Evolutionary conservation across 2,113 vertebrate genomes (phyloP).

Genomic region (Lepisosteus oculatus): DNA sequence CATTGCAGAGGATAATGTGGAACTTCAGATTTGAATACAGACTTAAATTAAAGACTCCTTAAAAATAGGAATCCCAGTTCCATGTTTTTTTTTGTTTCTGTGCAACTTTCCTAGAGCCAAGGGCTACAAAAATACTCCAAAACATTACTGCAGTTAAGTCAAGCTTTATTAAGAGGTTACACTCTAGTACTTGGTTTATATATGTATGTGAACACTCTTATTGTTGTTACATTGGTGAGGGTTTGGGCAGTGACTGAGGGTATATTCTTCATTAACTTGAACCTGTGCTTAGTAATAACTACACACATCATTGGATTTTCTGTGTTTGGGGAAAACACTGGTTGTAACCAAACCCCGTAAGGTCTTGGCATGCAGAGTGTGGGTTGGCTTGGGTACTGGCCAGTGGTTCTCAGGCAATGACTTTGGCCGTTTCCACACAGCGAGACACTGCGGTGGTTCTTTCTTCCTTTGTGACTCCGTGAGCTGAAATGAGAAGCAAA

Average conservation of each 20-base stretch:
- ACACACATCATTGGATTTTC: not conserved
- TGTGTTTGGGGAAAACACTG: not conserved
- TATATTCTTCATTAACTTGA: not conserved
- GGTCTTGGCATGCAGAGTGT: slow-evolving; percentile 6
- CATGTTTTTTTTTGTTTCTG: no score
- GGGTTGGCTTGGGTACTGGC: slow-evolving; percentile 1
- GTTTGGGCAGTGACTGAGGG: not conserved
- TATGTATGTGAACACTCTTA: slow-evolving; percentile 39
- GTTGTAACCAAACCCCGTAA: slow-evolving; percentile 6
- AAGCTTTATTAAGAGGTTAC: slow-evolving; percentile 64
- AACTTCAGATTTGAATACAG: no score
- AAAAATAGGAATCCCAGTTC: no score
- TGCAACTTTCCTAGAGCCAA: no score
- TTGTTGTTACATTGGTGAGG: slow-evolving; percentile 27
- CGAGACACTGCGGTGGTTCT: slow-evolving; percentile 7
- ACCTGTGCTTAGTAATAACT: not conserved
- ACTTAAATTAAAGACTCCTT: no score
- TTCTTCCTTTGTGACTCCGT: slow-evolving; percentile 11
- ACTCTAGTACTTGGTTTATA: slow-evolving; percentile 34
- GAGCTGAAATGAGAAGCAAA: not conserved
- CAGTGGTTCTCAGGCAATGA: slow-evolving; percentile 6
- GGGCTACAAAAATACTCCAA: no score
- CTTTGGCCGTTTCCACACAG: slow-evolving; percentile 19
- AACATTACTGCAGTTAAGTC: slow-evolving; percentile 47
- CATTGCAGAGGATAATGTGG: no score